Evolutionary conservation across 2,113 vertebrate species (phyloP), one percentile per base, ranked within the genome.

Genomic region (Periophthalmus modestus): DNA sequence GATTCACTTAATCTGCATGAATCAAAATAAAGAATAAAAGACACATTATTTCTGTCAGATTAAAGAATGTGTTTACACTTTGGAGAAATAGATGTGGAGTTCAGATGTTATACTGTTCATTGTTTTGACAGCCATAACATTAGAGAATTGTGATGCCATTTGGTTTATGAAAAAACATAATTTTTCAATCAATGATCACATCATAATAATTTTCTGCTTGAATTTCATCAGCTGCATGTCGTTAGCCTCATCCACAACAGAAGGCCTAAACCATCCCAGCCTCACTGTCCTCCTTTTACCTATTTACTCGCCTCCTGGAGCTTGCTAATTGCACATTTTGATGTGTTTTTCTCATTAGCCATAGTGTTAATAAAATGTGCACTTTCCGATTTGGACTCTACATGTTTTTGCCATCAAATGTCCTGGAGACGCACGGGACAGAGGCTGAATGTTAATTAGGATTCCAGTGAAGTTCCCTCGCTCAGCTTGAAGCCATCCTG

Each of bases 381-480:
- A 63, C 76, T 77, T 89, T 69, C 78, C 73, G 69, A 76, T 80
- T 62, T 54, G 83, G 84, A 73, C 82, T 71, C 78, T 79, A 52
- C 80, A 79, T 74, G 75, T 43, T 75, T 47, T 75, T 76, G 48
- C 78, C 83, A 73, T 74, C 54, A 73, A 87, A 85, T 88, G 85
- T 84, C 88, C 86, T 71, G 23, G 73, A 83, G 85, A 87, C 65
- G 68, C 82, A 82, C 39, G 55, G 74, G 88, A 90, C 80, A 52
- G 85, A 84, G 82, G 80, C 82, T 88, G 88, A 91, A 93, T 93
- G 90, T 92, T 93, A 92, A 93, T 93, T 91, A 88, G 85, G 82
- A 89, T 91, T 87, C 82, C 67, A 71, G 80, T 80, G 73, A 87
- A 88, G 88, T 88, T 93, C 67, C 80, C 75, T 78, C 54, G 63